Evolutionary conservation across 2,113 vertebrate genomes (phyloP).

Genomic region (Centropus bengalensis): DNA sequence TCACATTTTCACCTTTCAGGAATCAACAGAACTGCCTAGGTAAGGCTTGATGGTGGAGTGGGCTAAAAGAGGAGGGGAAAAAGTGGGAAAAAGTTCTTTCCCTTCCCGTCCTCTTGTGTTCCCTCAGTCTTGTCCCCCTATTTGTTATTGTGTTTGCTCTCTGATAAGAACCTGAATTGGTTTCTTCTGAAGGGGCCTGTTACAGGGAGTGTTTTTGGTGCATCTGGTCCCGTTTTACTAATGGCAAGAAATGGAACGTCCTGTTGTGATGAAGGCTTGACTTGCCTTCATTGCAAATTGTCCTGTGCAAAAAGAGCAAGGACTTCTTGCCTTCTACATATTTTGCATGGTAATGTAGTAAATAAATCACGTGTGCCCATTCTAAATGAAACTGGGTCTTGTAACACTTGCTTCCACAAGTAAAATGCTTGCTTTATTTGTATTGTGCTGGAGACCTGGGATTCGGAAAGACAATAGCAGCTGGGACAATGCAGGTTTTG

Average conservation of each 20-base stretch:
- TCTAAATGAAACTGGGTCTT: neutral
- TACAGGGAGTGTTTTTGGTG: neutral
- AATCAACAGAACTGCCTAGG: neutral
- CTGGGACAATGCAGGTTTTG: neutral
- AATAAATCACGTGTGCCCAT: neutral
- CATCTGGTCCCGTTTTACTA: neutral
- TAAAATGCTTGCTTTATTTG: neutral
- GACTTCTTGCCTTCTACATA: neutral
- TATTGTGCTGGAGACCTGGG: neutral
- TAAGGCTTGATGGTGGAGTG: neutral
- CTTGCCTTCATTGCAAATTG: neutral
- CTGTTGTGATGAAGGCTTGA: neutral
- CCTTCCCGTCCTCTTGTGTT: neutral
- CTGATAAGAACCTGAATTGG: neutral
- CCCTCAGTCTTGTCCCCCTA: neutral
- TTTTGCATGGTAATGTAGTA: neutral
- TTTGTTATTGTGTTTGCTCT: neutral
- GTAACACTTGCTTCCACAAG: neutral
- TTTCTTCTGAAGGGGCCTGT: neutral
- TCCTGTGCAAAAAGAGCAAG: neutral
- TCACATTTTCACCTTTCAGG: neutral
- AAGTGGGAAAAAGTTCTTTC: neutral
- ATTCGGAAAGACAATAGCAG: neutral
- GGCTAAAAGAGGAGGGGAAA: neutral
- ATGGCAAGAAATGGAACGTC: neutral